A percentile compares a stretch with the other conserved stretches of the same genome.
Evolutionary conservation across 2,113 vertebrate species (phyloP).

Genomic region (Rattus rattus): DNA sequence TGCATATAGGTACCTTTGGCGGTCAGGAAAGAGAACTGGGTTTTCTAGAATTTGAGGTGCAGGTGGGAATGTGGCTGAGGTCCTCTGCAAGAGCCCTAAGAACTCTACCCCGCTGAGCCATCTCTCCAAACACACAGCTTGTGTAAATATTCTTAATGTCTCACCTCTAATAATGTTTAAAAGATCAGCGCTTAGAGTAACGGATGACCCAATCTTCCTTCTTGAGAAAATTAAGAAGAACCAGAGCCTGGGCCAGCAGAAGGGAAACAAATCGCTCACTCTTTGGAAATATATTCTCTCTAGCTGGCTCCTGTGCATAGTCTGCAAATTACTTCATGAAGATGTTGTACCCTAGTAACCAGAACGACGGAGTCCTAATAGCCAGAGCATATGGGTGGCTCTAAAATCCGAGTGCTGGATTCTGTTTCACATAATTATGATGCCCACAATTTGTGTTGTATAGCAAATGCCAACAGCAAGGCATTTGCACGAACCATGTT

Average conservation of each 20-base stretch:
- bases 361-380: conserved; percentile 35
- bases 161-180: not conserved
- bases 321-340: conserved; percentile 56
- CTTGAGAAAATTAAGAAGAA: conserved; percentile 56
- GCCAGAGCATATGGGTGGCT: not conserved
- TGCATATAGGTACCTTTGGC: not conserved
- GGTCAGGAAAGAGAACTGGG: not conserved
- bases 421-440: not conserved
- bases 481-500: not conserved
- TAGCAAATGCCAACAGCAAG: not conserved
- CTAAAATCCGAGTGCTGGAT: not conserved
- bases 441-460: not conserved
- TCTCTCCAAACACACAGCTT: not conserved
- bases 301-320: conserved; percentile 58
- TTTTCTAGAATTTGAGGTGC: not conserved
- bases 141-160: not conserved
- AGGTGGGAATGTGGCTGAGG: not conserved
- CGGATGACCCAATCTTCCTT: not conserved
- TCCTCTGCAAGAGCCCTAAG: not conserved
- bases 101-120: not conserved
- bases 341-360: conserved; percentile 60
- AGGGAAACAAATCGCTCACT: conserved; percentile 59
- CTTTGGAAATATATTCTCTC: conserved; percentile 56
- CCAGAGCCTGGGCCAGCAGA: conserved; percentile 29
- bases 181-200: not conserved